Evolutionary conservation across 2,888 invertebrate genomes (phyloP), one percentile per base, ranked within the genome.

Genomic region (Cheilosia scutellata): DNA sequence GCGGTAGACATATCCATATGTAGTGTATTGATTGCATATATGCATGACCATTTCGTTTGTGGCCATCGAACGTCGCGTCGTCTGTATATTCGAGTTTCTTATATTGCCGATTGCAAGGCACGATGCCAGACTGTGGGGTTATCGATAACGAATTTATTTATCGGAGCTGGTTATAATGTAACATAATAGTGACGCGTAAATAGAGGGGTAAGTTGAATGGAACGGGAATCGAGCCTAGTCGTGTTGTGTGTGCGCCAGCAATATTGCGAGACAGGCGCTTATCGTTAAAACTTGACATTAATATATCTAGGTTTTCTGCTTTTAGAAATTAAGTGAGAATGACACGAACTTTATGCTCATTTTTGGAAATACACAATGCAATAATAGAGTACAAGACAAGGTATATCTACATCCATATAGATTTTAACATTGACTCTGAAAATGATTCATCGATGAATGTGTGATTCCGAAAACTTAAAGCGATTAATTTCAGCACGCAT

Each of bases 141-240:
- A 80, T 80, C 79, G 71, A 68, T 71, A 71, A 66, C 57, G 49
- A 27, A 71, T 66, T 72, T 66, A 72, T 86, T 80, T 76, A 86
- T 75, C 58, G 76, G 25, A 44, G 68, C 37, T 66, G 25, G 31
- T n/a, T 40, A 13, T 33, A 57, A 70, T 68, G 58, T 11, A 11
- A 11, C 4, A 4, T 33, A 2, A 16, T 20, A 47, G 20, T 6
- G 6, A 47, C 47, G 20, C 62, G 55, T 25, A 74, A 63, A 44
- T 63, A 40, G 57, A 78, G 68, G 42, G 68, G 4, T 47, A 16
- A 5, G 25, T 42, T 66, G n/a, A n/a, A n/a, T n/a, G 9, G 37
- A 1, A 31, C 0, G 31, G 37, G 2, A 25, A 51, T 2, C 37
- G 53, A 44, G 37, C 16, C 33, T n/a, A 20, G 44, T 27, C 25